A percentile compares a stretch with the other conserved stretches of the same genome.
These are phyloP conservation scores for Parazoanthus darwini DNA, from an alignment of 92 coral and sea anemone genomes.

Conservation along the genomic window DNA sequence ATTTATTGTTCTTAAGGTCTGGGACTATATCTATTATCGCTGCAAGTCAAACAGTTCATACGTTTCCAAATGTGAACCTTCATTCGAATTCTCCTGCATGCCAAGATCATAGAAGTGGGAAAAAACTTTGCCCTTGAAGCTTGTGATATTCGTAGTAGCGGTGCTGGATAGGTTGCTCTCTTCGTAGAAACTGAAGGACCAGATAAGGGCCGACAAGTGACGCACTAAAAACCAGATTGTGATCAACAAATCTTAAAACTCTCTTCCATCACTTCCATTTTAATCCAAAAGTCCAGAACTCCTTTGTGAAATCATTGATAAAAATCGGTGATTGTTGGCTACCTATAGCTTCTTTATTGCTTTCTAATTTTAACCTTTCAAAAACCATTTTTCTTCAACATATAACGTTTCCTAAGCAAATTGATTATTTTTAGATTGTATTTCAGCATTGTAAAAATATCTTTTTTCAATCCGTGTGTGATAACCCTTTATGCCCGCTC, in stretches of 20 bases:
- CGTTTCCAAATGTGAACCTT: not conserved
- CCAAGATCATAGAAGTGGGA: too few species aligned
- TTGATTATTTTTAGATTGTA: not conserved
- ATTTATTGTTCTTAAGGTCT: too few species aligned
- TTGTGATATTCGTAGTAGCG: not conserved
- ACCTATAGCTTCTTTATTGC: not conserved
- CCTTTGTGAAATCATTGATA: not conserved
- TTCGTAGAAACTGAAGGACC: not conserved
- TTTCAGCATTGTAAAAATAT: not conserved
- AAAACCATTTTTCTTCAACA: not conserved
- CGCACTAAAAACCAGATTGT: not conserved
- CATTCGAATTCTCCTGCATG: not conserved
- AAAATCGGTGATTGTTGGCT: too few species aligned
- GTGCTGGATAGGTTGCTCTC: not conserved
- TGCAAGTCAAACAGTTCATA: not conserved
- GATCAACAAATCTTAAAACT: not conserved
- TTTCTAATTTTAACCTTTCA: not conserved
- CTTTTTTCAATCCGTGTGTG: not conserved
- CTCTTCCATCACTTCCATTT: not conserved
- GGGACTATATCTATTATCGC: not conserved
- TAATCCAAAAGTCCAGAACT: not conserved
- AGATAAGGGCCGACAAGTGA: conserved; percentile 10
- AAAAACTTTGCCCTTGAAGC: not conserved
- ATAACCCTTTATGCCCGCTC: not conserved
- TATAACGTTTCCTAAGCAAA: not conserved